A percentile compares a stretch with the other conserved stretches of the same genome.
Conservation (phyloP, 2,888 invertebrate genomes). For the Sminthurides aquaticus region DNA sequence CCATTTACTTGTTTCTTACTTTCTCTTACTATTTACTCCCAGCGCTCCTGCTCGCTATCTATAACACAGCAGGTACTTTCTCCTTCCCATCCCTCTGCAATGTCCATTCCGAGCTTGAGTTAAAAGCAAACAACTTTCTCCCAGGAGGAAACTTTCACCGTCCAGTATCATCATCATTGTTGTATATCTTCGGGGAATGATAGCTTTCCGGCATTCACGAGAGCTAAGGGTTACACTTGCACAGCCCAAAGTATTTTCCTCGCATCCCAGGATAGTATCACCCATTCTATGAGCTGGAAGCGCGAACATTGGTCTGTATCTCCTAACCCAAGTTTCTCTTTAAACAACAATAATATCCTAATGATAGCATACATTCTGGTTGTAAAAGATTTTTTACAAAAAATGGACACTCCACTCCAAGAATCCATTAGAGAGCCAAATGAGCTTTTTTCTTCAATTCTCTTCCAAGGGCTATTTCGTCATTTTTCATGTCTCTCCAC, state of each 20-base stretch:
- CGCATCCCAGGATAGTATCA: too few relatives aligned
- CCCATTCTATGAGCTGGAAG: too few relatives aligned
- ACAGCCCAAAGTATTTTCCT: too few relatives aligned
- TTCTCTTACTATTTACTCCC: too few relatives aligned
- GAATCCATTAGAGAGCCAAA: constrained; percentile 21
- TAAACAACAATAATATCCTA: background rate
- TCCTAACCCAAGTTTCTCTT: too few relatives aligned
- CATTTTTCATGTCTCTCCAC: constrained; percentile 20
- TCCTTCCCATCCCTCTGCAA: too few relatives aligned
- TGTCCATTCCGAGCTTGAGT: too few relatives aligned
- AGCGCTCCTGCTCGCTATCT: too few relatives aligned
- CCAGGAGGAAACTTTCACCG: background rate
- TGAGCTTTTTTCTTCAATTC: constrained; percentile 12
- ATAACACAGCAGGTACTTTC: too few relatives aligned
- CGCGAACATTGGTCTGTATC: too few relatives aligned
- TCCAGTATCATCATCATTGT: background rate
- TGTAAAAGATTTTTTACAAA: background rate
- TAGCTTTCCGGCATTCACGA: background rate
- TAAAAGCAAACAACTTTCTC: background rate
- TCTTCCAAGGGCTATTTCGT: constrained; percentile 20
- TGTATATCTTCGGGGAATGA: background rate
- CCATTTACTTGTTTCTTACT: too few relatives aligned
- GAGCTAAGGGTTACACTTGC: background rate
- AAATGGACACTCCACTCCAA: constrained; percentile 1
- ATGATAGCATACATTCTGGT: background rate